phyloP scores from a whole-genome alignment of 2,888 invertebrate genomes.

The Labia minor region DNA sequence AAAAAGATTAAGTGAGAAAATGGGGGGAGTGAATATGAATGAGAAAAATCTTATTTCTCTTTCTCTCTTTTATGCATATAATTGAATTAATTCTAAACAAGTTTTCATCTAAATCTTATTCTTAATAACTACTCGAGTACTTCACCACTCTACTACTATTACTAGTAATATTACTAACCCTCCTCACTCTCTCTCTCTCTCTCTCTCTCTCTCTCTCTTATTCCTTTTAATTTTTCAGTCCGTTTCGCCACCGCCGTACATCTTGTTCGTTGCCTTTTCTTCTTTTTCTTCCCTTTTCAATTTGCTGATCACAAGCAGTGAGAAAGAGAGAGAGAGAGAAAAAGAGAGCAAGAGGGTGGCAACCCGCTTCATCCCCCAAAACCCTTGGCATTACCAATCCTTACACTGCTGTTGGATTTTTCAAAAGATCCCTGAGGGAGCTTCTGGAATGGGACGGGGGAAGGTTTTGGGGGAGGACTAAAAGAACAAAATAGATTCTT shows the following conservation, averaged over 20 bases:
- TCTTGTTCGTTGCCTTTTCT: conserved; percentile 17
- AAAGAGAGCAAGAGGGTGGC: neutral
- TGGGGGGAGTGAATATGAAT: neutral
- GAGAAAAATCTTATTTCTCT: too few species aligned
- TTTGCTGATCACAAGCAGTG: conserved; percentile 21
- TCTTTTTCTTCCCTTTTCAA: conserved; percentile 20
- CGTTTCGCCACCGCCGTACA: conserved; percentile 18
- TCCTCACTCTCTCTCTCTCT: conserved; percentile 20
- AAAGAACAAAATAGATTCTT: conserved; percentile 13
- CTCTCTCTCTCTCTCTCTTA: conserved; percentile 24
- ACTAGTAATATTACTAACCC: conserved; percentile 16
- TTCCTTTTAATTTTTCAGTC: conserved; percentile 23
- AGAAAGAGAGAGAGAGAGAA: neutral
- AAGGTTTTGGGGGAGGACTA: too few species aligned
- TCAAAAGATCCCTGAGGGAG: conserved; percentile 23
- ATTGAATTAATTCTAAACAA: neutral
- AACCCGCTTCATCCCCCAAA: conserved; percentile 8
- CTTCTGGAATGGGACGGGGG: conserved; percentile 14
- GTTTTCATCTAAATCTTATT: conserved; percentile 1
- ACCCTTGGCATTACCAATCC: conserved; percentile 15
- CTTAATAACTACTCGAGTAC: neutral
- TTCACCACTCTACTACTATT: too few species aligned
- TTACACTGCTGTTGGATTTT: conserved; percentile 23
- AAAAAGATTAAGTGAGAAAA: neutral
- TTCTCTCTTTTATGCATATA: neutral